These are phyloP conservation scores for Cinara cedri DNA, from an alignment of 2,888 invertebrate genomes.

Conservation along the genomic window DNA sequence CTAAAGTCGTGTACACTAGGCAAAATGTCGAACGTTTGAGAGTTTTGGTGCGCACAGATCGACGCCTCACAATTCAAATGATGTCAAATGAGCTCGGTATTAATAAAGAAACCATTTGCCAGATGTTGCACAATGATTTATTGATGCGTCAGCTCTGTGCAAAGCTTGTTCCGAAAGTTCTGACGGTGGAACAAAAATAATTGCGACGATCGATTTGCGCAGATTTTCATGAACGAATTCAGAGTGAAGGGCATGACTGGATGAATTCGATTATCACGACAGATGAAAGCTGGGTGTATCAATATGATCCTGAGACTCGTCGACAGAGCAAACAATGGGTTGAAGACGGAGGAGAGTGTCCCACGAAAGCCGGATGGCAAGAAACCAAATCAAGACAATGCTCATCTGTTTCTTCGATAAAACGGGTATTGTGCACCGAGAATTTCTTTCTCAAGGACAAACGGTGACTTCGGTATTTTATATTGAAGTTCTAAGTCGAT, in stretches of 20 bases:
- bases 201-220: conserved; percentile 28
- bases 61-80: not conserved
- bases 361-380: not conserved
- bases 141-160: conserved; percentile 5
- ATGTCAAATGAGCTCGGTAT: not conserved
- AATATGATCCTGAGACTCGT: not conserved
- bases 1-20: not conserved
- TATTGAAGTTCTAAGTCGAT: not conserved
- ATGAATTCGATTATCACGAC: conserved; percentile 53
- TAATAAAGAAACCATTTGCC: not conserved
- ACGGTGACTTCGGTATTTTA: not conserved
- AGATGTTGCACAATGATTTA: not conserved
- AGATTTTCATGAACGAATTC: conserved; percentile 52
- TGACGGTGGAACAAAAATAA: conserved; percentile 59
- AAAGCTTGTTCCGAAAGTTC: conserved; percentile 59
- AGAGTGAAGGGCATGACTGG: conserved; percentile 54
- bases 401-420: not conserved
- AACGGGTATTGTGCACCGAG: not conserved
- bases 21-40: conserved; percentile 29
- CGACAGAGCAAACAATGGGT: not conserved
- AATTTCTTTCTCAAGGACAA: not conserved
- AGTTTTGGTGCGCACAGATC: conserved; percentile 19
- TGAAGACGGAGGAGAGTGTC: not conserved
- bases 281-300: not conserved
- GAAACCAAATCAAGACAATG: not conserved